These are phyloP conservation scores for Acleris holmiana DNA, from an alignment of 2,888 invertebrate genomes.

Conservation along the genomic window DNA sequence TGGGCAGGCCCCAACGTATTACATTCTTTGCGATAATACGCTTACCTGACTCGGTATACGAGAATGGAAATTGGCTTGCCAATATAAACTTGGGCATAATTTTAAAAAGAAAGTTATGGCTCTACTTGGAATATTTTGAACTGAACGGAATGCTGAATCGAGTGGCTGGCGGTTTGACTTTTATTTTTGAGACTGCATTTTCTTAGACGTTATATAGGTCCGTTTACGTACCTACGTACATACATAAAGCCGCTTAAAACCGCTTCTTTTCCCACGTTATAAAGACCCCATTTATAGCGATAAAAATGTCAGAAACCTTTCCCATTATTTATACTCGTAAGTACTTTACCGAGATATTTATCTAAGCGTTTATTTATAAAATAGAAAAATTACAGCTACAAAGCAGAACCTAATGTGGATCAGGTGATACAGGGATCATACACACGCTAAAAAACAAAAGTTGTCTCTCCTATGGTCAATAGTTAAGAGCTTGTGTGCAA, in stretches of 20 bases:
- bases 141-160: slow-evolving; percentile 19
- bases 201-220: neutral
- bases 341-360: slow-evolving; percentile 22
- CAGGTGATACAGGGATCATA: no score
- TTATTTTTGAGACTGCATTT: neutral
- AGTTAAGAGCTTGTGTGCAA: no score
- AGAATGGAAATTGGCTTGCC: slow-evolving; percentile 25
- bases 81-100: slow-evolving; percentile 21
- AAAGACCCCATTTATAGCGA: slow-evolving; percentile 15
- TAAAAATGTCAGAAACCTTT: slow-evolving; percentile 24
- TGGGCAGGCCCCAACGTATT: slow-evolving; percentile 15
- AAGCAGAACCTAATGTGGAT: neutral
- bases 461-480: no score
- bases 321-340: slow-evolving; percentile 27
- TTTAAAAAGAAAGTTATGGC: slow-evolving; percentile 14
- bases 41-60: slow-evolving; percentile 9
- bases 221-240: no score
- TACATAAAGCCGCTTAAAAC: neutral
- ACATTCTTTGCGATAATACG: slow-evolving; percentile 21
- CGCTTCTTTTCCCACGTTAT: slow-evolving; percentile 1
- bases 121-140: slow-evolving; percentile 8
- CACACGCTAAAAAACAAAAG: no score
- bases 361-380: slow-evolving; percentile 15
- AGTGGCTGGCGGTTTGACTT: slow-evolving; percentile 9
- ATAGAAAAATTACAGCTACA: slow-evolving; percentile 3